phyloP scores from a whole-genome alignment of 1,140 invertebrate genomes.

The Bombyx mandarina region DNA sequence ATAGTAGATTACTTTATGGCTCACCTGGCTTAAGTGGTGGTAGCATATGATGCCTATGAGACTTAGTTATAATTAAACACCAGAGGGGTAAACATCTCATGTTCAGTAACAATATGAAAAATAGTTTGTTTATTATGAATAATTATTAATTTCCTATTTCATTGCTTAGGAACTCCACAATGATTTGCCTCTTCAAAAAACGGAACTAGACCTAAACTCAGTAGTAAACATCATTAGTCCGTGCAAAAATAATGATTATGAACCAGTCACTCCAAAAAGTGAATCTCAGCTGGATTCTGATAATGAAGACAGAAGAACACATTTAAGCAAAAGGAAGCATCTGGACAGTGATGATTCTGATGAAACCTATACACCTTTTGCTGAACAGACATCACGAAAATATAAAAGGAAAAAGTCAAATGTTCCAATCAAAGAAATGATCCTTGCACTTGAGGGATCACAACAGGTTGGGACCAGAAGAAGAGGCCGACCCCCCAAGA shows the following conservation, averaged over 20 bases:
- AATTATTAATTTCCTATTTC: conserved; percentile 8
- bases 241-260: conserved; percentile 23
- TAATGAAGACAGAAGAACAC: conserved; percentile 33
- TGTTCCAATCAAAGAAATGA: conserved; percentile 57
- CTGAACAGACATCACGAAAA: conserved; percentile 36
- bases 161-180: conserved; percentile 28
- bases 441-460: conserved; percentile 46
- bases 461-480: conserved; percentile 42
- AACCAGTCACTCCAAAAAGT: conserved; percentile 50
- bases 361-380: conserved; percentile 49
- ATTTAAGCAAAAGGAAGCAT: conserved; percentile 29
- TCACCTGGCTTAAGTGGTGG: too few relatives aligned
- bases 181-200: conserved; percentile 19
- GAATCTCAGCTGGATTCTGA: conserved; percentile 53
- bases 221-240: conserved; percentile 19
- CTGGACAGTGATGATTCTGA: conserved; percentile 58
- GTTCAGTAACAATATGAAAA: too few relatives aligned
- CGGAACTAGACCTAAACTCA: conserved; percentile 10
- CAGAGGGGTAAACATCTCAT: too few relatives aligned
- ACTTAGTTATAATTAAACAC: too few relatives aligned
- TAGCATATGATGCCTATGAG: too few relatives aligned
- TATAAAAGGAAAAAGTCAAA: conserved; percentile 45
- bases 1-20: too few relatives aligned
- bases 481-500: conserved; percentile 53
- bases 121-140: neutral